A percentile compares a stretch with the other conserved stretches of the same genome.
Evolutionary conservation across 2,888 invertebrate genomes (phyloP).

Genomic region (Ceraclea dissimilis): DNA sequence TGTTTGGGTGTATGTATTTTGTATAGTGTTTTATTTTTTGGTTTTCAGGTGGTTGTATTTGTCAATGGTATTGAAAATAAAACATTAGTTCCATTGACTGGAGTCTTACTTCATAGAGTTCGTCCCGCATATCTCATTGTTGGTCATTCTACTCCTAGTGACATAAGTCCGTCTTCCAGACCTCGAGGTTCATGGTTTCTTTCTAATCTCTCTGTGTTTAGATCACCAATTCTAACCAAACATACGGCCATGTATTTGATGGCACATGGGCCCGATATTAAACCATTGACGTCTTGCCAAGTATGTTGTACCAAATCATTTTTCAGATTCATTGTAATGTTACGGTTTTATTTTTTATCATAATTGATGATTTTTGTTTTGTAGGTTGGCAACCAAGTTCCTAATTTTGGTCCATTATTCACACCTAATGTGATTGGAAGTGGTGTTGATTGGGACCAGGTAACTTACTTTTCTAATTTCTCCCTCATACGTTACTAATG

Average conservation of each 20-base stretch:
- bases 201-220: conserved; percentile 48
- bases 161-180: conserved; percentile 1
- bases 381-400: conserved; percentile 36
- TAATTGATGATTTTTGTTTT: conserved; percentile 5
- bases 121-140: conserved; percentile 48
- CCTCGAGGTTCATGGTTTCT: conserved; percentile 44
- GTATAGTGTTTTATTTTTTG: not conserved
- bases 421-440: conserved; percentile 41
- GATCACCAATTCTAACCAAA: conserved; percentile 46
- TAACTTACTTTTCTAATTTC: conserved; percentile 24
- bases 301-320: conserved; percentile 7
- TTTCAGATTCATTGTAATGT: not conserved
- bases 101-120: conserved; percentile 51
- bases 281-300: conserved; percentile 40
- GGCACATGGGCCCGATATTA: conserved; percentile 46
- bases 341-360: not conserved
- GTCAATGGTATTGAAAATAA: conserved; percentile 52
- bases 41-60: conserved; percentile 45
- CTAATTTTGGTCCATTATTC: conserved; percentile 42
- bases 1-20: too few relatives aligned
- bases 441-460: conserved; percentile 54
- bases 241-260: conserved; percentile 49
- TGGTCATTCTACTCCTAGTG: conserved; percentile 39
- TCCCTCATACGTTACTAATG: too few relatives aligned
- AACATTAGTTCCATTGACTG: conserved; percentile 51